Evolutionary conservation across 2,113 vertebrate species (phyloP), one percentile per base, ranked within the genome.

Genomic region (Cepphus grylle): DNA sequence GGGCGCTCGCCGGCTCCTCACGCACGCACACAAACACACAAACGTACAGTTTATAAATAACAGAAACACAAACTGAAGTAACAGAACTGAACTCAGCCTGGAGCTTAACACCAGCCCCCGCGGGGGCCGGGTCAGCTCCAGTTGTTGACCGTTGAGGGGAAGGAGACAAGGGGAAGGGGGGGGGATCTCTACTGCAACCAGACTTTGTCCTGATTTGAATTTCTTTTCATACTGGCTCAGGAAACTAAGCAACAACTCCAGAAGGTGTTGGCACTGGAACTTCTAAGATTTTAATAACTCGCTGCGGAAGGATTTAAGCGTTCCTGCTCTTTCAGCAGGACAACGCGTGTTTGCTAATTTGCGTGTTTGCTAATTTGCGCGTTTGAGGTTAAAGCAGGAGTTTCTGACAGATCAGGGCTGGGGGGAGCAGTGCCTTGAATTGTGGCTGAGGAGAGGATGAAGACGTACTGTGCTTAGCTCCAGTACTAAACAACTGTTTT

Each of bases 41-140:
- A 42, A 65, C 27, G 71, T 86, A 95, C 92, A 93, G 90, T 77
- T 94, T 8, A 94, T 90, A 94, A 95, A 81, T 84, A 93, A 93
- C 81, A 95, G 66, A 81, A 81, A 66, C 84, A 93, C 76, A 40
- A 55, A 71, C 25, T 4, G 62, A 58, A 81, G 63, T 10, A 81
- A 69, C 69, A 84, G 93, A 94, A 88, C 47, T 15, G 76, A 79
- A 12, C 40, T 32, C 86, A 94, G 94, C 90, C 87, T 72, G 83
- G 86, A 56, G 38, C 65, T 56, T 4, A 53, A 9, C 32, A 19
- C 50, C 70, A 53, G 22, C 32, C 83, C 95, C 74, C 52, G 11
- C 47, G 47, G 47, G 22, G 26, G 43, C 38, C 45, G 0, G 0
- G 3, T 25, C 52, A 15, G 77, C 56, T 91, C 88, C 91, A 72